phyloP scores from a whole-genome alignment of 2,797 vertebrate species.

The Poecilia wingei region DNA sequence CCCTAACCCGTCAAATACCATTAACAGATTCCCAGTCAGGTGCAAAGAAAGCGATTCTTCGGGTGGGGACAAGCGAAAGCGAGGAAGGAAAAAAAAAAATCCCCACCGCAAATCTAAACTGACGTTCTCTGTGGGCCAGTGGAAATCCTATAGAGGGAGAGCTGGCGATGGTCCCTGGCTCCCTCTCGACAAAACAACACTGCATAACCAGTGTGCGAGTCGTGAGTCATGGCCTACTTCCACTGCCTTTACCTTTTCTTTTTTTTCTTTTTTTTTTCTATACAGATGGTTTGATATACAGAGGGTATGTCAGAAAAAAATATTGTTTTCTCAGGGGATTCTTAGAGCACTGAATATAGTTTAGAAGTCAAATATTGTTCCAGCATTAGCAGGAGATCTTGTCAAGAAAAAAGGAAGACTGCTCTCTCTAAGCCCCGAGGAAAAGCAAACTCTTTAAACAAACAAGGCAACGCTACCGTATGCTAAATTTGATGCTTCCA shows the following conservation, averaged over 20 bases:
- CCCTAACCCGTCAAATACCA: slow-evolving; percentile 61
- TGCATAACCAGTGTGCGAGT: slow-evolving; percentile 61
- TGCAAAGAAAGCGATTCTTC: slow-evolving; percentile 55
- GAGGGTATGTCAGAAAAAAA: slow-evolving; percentile 56
- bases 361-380: slow-evolving; percentile 60
- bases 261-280: slow-evolving; percentile 21
- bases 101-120: slow-evolving; percentile 67
- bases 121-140: slow-evolving; percentile 65
- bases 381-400: slow-evolving; percentile 44
- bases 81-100: slow-evolving; percentile 16
- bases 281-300: slow-evolving; percentile 59
- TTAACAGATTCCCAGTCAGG: slow-evolving; percentile 64
- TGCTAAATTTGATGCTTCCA: slow-evolving; percentile 34
- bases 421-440: slow-evolving; percentile 32
- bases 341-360: slow-evolving; percentile 45
- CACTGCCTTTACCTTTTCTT: slow-evolving; percentile 53
- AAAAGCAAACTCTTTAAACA: slow-evolving; percentile 44
- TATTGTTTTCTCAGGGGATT: slow-evolving; percentile 59
- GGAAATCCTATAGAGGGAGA: slow-evolving; percentile 65
- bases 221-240: slow-evolving; percentile 76
- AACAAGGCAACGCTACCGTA: slow-evolving; percentile 34
- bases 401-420: slow-evolving; percentile 32
- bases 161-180: slow-evolving; percentile 60
- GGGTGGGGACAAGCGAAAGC: slow-evolving; percentile 44
- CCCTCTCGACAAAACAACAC: slow-evolving; percentile 65